phyloP scores from a whole-genome alignment of 2,888 invertebrate species.

The Trypoxylon attenuatum region DNA sequence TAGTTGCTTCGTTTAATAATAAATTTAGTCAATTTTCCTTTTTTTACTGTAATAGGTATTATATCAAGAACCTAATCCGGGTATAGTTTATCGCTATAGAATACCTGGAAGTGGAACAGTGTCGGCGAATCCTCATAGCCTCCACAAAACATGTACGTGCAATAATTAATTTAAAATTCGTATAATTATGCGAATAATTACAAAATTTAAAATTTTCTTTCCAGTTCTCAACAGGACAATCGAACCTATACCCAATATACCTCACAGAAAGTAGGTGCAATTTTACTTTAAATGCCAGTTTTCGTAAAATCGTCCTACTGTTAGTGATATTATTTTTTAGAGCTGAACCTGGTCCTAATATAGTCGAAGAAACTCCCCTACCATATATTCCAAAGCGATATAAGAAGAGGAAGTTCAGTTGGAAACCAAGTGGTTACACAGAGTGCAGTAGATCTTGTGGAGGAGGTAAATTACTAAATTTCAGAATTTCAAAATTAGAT shows the following conservation, averaged over 20 bases:
- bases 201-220: constrained; percentile 17
- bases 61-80: constrained; percentile 88
- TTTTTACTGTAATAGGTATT: constrained; percentile 79
- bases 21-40: neutral
- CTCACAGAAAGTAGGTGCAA: constrained; percentile 37
- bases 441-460: constrained; percentile 89
- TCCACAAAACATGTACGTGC: constrained; percentile 51
- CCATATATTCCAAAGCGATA: constrained; percentile 49
- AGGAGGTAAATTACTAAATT: constrained; percentile 77
- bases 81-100: constrained; percentile 91
- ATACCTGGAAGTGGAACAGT: constrained; percentile 76
- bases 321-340: constrained; percentile 13
- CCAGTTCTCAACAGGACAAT: constrained; percentile 30
- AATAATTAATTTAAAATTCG: too few species aligned
- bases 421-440: constrained; percentile 87
- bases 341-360: constrained; percentile 11
- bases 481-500: neutral
- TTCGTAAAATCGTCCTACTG: too few species aligned
- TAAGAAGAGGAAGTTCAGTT: constrained; percentile 79
- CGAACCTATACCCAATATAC: constrained; percentile 21
- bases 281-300: too few species aligned
- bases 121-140: constrained; percentile 30
- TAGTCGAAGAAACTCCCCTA: constrained; percentile 36
- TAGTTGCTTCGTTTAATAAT: neutral
- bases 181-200: too few species aligned